Conservation (phyloP, 1,140 invertebrate species). For the Drosophila suzukii region DNA sequence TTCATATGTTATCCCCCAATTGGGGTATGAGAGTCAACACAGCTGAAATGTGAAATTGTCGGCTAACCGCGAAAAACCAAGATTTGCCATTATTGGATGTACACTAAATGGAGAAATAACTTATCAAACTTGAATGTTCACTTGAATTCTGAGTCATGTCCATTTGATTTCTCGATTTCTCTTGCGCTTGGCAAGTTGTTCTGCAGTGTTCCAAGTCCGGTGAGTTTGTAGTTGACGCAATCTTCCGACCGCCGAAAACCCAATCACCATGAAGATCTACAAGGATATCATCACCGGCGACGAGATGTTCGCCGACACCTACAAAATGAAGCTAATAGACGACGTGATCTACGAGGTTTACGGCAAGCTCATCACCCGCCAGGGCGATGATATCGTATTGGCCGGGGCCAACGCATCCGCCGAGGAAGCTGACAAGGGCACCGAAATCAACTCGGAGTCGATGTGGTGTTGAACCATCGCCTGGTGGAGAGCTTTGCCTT, state of each 20-base stretch:
- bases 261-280: constrained; percentile 95
- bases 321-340: constrained; percentile 96
- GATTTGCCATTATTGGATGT: too few relatives aligned
- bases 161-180: too few relatives aligned
- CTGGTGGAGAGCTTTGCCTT: constrained; percentile 94
- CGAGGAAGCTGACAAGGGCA: constrained; percentile 95
- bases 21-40: too few relatives aligned
- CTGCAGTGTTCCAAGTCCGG: constrained; percentile 62
- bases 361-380: constrained; percentile 92
- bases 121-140: too few relatives aligned
- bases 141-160: too few relatives aligned
- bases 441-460: constrained; percentile 90
- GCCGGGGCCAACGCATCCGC: constrained; percentile 96
- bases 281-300: constrained; percentile 97
- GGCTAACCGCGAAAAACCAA: too few relatives aligned
- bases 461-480: constrained; percentile 96
- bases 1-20: too few relatives aligned
- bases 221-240: constrained; percentile 64
- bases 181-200: constrained; percentile 77
- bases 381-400: constrained; percentile 91
- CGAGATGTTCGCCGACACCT: constrained; percentile 99
- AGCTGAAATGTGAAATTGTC: too few relatives aligned
- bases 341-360: constrained; percentile 98
- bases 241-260: constrained; percentile 39
- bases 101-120: too few relatives aligned